phyloP scores from a whole-genome alignment of 2,113 vertebrate genomes.

The Thomomys bottae region DNA sequence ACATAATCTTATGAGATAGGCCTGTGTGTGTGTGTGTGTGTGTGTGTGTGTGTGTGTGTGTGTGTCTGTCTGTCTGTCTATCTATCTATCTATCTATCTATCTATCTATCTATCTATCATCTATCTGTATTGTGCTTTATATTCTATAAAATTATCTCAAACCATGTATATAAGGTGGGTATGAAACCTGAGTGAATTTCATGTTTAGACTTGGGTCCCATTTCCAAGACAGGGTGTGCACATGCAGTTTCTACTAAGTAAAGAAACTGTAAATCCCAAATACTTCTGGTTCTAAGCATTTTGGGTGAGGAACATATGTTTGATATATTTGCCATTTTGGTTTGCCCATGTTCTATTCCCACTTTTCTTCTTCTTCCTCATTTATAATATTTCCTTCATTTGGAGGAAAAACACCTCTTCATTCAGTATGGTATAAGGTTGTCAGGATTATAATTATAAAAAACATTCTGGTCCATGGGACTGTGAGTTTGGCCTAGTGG shows the following conservation, averaged over 20 bases:
- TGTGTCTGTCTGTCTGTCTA: too few relatives aligned
- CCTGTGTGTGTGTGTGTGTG: too few relatives aligned
- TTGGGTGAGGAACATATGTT: not conserved
- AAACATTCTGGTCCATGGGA: not conserved
- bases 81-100: too few relatives aligned
- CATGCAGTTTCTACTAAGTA: not conserved
- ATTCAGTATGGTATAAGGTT: not conserved
- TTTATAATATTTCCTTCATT: not conserved
- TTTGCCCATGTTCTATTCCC: not conserved
- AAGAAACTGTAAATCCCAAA: not conserved
- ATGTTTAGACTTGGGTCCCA: not conserved
- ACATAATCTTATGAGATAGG: not conserved
- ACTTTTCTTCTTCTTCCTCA: not conserved
- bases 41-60: too few relatives aligned
- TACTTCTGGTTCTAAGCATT: not conserved
- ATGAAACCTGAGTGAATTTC: not conserved
- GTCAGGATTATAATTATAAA: not conserved
- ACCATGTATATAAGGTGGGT: not conserved
- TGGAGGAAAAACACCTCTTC: not conserved
- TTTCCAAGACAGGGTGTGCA: not conserved
- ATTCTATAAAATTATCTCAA: not conserved
- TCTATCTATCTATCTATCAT: too few relatives aligned
- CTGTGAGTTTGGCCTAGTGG: too few relatives aligned
- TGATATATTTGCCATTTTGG: constrained; percentile 24
- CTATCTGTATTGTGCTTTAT: not conserved